phyloP scores from a whole-genome alignment of 2,113 vertebrate species.

The Elephantulus edwardii region DNA sequence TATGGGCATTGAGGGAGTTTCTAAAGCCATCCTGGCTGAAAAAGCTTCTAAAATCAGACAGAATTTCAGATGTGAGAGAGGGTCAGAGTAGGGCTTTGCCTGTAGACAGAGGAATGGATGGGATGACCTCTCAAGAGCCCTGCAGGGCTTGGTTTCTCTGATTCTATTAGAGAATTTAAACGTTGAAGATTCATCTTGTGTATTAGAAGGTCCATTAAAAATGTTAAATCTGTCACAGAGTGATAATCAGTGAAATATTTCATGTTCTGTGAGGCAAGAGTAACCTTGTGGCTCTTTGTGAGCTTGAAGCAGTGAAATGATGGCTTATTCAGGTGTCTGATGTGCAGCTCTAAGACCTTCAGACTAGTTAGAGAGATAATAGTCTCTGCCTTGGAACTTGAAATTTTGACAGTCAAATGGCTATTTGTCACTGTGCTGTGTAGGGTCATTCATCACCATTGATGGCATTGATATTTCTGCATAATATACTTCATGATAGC shows the following conservation, averaged over 20 bases:
- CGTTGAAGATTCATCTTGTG: conserved; percentile 52
- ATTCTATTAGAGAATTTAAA: conserved; percentile 64
- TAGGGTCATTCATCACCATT: conserved; percentile 55
- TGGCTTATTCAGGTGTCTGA: conserved; percentile 49
- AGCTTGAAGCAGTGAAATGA: conserved; percentile 33
- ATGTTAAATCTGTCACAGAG: conserved; percentile 64
- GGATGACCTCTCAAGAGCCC: conserved; percentile 3
- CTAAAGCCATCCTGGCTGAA: neutral
- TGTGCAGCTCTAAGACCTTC: conserved; percentile 36
- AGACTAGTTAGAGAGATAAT: conserved; percentile 51
- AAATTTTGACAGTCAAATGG: conserved; percentile 65
- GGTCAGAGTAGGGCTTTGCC: neutral
- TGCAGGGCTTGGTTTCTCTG: neutral
- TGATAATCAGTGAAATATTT: conserved; percentile 64
- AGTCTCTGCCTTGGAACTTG: conserved; percentile 62
- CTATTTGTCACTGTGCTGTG: conserved; percentile 42
- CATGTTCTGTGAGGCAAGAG: conserved; percentile 53
- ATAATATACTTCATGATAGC: neutral
- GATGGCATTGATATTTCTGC: conserved; percentile 30
- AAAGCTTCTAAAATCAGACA: neutral
- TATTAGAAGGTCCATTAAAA: conserved; percentile 67
- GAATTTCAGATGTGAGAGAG: neutral
- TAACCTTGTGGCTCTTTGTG: conserved; percentile 60
- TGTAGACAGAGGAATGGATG: neutral
- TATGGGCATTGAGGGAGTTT: neutral